Evolutionary conservation across 2,888 invertebrate species (phyloP), one percentile per base, ranked within the genome.

Genomic region (Carcina quercana): DNA sequence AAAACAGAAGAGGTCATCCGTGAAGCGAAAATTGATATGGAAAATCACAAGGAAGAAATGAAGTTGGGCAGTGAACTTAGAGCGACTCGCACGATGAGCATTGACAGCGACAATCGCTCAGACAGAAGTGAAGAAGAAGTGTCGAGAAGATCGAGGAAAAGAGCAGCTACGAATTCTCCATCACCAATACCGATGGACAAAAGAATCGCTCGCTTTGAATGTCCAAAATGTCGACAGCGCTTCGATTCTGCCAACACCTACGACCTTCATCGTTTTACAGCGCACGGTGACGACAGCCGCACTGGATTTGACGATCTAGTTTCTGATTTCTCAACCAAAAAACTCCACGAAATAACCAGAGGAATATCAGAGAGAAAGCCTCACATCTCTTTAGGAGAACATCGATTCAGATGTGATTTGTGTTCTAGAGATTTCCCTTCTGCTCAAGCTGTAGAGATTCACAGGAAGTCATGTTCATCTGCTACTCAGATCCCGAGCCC

Each of bases 291-390:
- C 44, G 87, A 87, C 39, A 75, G 86, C 1, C 86, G 90, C 25
- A 71, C 87, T 1, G 90, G 91, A 10, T 91, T 90, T 62, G 87
- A 88, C 45, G 92, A 94, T 63, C 73, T 91, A 32, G 88, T 89
- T 2, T 87, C 91, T n/a, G 93, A 94, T 57, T 95, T 93, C 59
- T 90, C 93, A 0, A 89, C 88, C 37, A 88, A 88, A 46, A 94
- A 94, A 60, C 94, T 93, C 57, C 89, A 94, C 0, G 86, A 92
- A 32, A 92, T 94, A 42, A 91, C 93, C 0, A 87, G 91, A 42
- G 87, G 89, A 13, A 86, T 89, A 40, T 91, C 91, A 63, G 93
- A 94, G 54, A 86, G 89, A 36, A 69, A 59, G 30, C 52, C 89
- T 7, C 90, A 89, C 45, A 84, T 88, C 30, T 85, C 88, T 0